Evolutionary conservation across 2,113 vertebrate genomes (phyloP), one percentile per base, ranked within the genome.

Genomic region (Sclerurus mexicanus): DNA sequence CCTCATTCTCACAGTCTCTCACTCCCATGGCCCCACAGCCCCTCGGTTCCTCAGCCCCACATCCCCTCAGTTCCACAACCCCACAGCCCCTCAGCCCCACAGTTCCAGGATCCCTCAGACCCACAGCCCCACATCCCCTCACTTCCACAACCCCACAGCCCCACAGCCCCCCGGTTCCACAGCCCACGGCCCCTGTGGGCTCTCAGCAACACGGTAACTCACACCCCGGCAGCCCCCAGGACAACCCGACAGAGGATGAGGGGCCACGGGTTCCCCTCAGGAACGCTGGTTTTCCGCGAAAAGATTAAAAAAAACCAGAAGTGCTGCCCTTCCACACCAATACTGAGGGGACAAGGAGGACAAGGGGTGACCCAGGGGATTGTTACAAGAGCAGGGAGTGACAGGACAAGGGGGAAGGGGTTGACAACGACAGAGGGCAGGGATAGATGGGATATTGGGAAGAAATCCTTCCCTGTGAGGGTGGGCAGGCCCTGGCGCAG

Each of bases 201-300:
- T 40, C n/a, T 17, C 40, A 1, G 30, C 7, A 6, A 55, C 6
- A 23, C 10, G 1, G 19, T 52, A 7, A 30, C 19, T 20, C 37
- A 17, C 25, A 24, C 58, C 14, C n/a, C 2, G n/a, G 22, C 0
- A 5, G 42, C 31, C 44, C 1, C 33, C 13, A 8, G 49, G 24
- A 50, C 8, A 13, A 27, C 25, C 49, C 49, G 30, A 21, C 7
- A 14, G 15, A 21, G 33, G 40, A 28, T 23, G 25, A 37, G 37
- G 0, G 23, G 15, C 14, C 18, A 6, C 2, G 2, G 22, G 6
- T n/a, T 7, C 33, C 13, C 16, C 19, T 20, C 3, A 14, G 50
- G 14, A 58, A 5, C 2, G 7, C 21, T 4, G 2, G 23, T n/a
- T 83, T 47, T 37, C 31, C 3, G 1, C 37, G 21, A 81, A 89